Evolutionary conservation across 2,888 invertebrate species (phyloP), one percentile per base, ranked within the genome.

Genomic region (Conchocele bisecta): DNA sequence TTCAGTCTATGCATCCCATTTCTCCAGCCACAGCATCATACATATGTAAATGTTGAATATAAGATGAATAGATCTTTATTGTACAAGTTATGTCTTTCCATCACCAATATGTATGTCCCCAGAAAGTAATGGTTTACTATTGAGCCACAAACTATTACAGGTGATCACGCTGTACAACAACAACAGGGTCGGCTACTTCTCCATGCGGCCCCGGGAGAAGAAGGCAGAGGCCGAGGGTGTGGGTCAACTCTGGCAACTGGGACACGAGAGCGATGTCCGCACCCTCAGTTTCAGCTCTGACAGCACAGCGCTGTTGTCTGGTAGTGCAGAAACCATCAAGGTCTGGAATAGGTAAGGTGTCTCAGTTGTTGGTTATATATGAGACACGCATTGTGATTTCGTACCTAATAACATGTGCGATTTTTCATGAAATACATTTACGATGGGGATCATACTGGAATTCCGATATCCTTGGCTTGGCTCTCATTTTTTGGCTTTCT

Each of bases 241-340:
- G 26, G 69, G 66, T 20, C 71, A 81, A n/a, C 93, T 97, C 48
- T 92, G 93, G 0, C 93, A 93, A 71, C 94, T 95, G 15, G 98
- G 98, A 0, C 99, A 99, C 92, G 95, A 96, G 64, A 95, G 95
- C 48, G 97, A 98, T 88, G 95, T 98, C 6, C 93, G 97, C 54
- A 94, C 96, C 24, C 93, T 99, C 24, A 94, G 95, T 60, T 97
- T 99, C 89, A 97, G 97, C 89, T 96, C 96, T 1, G 98, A 98
- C 91, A 96, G 96, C 88, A 93, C 96, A 68, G 96, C 96, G 1
- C 93, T 98, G 67, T 93, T 96, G 1, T 96, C 98, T 0, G 97
- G 95, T 0, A 95, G 97, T 77, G 95, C 94, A 0, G 97, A 98
- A 58, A 94, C 95, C 7, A 93, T 98, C 35, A 98, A 99, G 93